Base-by-base conservation (phyloP, 2,797 vertebrate species). In the Catharus ustulatus region DNA sequence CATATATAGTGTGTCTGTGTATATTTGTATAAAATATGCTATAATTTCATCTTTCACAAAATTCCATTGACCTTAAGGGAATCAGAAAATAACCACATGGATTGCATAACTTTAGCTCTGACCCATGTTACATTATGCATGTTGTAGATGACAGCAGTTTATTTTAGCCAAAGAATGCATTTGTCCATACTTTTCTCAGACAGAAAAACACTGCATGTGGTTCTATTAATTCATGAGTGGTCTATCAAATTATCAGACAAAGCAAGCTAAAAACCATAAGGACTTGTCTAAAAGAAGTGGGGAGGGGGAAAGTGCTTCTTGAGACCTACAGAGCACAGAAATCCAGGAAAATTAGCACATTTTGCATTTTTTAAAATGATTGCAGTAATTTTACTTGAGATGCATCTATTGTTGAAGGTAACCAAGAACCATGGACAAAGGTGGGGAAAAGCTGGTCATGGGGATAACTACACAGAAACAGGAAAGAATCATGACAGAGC, bases 151-250 rank as follows among this genome's bases (percentile, higher is more conserved):
- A 69, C 92, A 95, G 74, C 52, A 71, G 32, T 91, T 95, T 96
- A 90, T 95, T 96, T 95, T 85, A 91, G 86, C 71, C 76, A 93
- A 96, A 95, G 61, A 97, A 96, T 94, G 91, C 18, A 71, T 88
- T 91, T 94, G 40, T 89, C 93, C 67, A 63, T 86, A 62, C 40
- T 93, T 84, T 57, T 87, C 57, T 91, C 66, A 95, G 93, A 83
- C 36, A 80, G 77, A 86, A 91, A 85, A 85, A 40, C 59, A 71
- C 22, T 91, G 62, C n/a, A 85, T 84, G 61, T 38, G 83, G 38
- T 78, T 95, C 62, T 80, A 4, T 89, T 89, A 87, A 94, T 92
- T 75, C 36, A 22, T 68, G 30, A 73, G 78, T 55, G 32, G 27
- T 75, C n/a, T 64, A 83, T 58, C 55, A 84, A 79, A 54, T 75